Evolutionary conservation across 2,888 invertebrate genomes (phyloP).

Genomic region (Oasisia sp.): DNA sequence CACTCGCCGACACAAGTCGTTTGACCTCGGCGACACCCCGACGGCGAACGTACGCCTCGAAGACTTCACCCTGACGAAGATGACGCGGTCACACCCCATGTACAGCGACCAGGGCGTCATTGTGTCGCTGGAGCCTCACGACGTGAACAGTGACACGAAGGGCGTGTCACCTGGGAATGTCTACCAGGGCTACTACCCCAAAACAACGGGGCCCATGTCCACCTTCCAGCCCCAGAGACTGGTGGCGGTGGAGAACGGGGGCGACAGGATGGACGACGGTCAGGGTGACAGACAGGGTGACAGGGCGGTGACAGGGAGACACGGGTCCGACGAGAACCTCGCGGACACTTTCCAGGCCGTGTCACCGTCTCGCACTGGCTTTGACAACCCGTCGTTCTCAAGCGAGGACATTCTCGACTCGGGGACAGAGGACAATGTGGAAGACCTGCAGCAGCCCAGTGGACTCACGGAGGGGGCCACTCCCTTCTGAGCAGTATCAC

Average conservation of each 20-base stretch:
- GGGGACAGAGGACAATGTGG: neutral
- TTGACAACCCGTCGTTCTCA: neutral
- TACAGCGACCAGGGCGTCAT: conserved; percentile 44
- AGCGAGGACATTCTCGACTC: neutral
- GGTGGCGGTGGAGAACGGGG: neutral
- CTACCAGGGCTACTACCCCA: neutral
- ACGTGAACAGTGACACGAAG: neutral
- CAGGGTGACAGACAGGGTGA: neutral
- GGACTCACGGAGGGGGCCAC: neutral
- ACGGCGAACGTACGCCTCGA: conserved; percentile 48
- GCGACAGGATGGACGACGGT: neutral
- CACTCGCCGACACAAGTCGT: conserved; percentile 47
- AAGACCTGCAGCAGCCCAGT: neutral
- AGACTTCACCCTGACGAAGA: conserved; percentile 51
- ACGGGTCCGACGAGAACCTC: neutral
- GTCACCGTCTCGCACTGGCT: neutral
- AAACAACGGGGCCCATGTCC: neutral
- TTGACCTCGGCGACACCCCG: conserved; percentile 48
- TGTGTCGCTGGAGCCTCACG: neutral
- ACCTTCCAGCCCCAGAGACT: neutral
- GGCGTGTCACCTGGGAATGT: neutral
- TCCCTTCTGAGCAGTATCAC: neutral
- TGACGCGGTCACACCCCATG: conserved; percentile 47
- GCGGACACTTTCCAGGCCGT: neutral
- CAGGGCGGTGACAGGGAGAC: neutral